Conservation (phyloP, 1,140 invertebrate species). For the Drosophila mojavensis region DNA sequence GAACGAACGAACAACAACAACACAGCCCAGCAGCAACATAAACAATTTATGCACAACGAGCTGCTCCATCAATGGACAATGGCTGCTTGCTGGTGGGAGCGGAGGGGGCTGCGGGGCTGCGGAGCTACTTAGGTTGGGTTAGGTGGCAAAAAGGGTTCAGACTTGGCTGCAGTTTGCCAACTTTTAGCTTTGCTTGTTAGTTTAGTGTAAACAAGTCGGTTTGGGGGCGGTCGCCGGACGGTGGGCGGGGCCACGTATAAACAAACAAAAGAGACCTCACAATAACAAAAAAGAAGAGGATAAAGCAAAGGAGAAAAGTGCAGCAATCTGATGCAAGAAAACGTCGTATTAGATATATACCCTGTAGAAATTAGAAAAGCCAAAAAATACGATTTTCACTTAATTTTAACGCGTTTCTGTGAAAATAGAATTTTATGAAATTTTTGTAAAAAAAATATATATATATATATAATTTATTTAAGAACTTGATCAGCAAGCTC, state of each 20-base stretch:
- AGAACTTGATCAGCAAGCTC: too few relatives aligned
- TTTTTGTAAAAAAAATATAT: too few relatives aligned
- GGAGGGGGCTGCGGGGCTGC: background rate
- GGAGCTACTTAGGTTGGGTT: background rate
- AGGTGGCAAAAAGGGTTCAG: conserved; percentile 14
- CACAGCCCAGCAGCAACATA: conserved; percentile 48
- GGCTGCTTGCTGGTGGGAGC: background rate
- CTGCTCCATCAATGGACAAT: conserved; percentile 47
- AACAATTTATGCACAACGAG: conserved; percentile 77
- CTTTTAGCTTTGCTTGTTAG: conserved; percentile 74
- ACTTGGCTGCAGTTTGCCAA: conserved; percentile 62
- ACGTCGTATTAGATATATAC: background rate
- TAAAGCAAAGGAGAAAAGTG: background rate
- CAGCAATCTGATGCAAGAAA: background rate
- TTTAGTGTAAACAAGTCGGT: conserved; percentile 66
- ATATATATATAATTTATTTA: too few relatives aligned
- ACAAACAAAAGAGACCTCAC: conserved; percentile 28
- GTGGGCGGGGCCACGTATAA: background rate
- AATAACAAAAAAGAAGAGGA: background rate
- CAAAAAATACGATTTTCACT: too few relatives aligned
- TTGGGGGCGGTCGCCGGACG: background rate
- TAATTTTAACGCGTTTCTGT: too few relatives aligned
- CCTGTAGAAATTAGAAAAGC: background rate
- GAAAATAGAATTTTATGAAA: too few relatives aligned
- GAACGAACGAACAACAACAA: conserved; percentile 5